These are phyloP conservation scores for Hozukius guyotensis DNA, from an alignment of 2,797 vertebrate genomes.

Conservation along the genomic window DNA sequence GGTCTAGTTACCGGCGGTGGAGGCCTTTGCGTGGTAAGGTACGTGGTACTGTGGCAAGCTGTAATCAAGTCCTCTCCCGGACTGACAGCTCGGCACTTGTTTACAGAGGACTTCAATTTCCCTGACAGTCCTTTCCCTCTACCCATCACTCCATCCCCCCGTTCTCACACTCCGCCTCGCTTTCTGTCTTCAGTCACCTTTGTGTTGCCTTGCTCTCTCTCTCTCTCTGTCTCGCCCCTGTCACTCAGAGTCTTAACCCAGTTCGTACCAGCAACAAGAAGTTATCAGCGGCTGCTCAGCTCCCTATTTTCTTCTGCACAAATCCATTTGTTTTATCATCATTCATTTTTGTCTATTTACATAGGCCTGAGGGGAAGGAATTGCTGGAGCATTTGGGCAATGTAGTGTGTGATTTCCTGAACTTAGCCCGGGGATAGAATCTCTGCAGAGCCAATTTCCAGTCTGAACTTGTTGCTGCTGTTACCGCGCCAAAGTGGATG, in stretches of 20 bases:
- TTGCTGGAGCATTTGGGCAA: slow-evolving; percentile 47
- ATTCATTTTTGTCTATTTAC: slow-evolving; percentile 55
- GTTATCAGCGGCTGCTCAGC: slow-evolving; percentile 29
- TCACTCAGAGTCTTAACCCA: slow-evolving; percentile 33
- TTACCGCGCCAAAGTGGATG: slow-evolving; percentile 40
- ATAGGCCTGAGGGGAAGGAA: slow-evolving; percentile 33
- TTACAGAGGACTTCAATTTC: slow-evolving; percentile 75
- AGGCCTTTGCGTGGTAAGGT: slow-evolving; percentile 46
- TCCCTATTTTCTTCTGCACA: slow-evolving; percentile 23
- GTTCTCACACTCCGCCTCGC: background rate
- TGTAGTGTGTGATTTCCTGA: slow-evolving; percentile 59
- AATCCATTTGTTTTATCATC: slow-evolving; percentile 62
- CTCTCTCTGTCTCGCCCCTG: background rate
- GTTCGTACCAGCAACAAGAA: slow-evolving; percentile 9
- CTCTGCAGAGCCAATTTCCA: slow-evolving; percentile 49
- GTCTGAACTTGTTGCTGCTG: slow-evolving; percentile 44
- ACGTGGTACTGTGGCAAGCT: slow-evolving; percentile 40
- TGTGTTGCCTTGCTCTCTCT: background rate
- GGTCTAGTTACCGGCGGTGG: slow-evolving; percentile 57
- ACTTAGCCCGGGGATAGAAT: slow-evolving; percentile 54
- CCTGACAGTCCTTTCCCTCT: slow-evolving; percentile 54
- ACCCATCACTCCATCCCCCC: slow-evolving; percentile 37
- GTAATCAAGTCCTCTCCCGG: slow-evolving; percentile 78
- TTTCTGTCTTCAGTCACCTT: slow-evolving; percentile 39
- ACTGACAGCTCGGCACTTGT: slow-evolving; percentile 74